Base-by-base conservation (phyloP, 2,888 invertebrate species). In the Xylota sylvarum region DNA sequence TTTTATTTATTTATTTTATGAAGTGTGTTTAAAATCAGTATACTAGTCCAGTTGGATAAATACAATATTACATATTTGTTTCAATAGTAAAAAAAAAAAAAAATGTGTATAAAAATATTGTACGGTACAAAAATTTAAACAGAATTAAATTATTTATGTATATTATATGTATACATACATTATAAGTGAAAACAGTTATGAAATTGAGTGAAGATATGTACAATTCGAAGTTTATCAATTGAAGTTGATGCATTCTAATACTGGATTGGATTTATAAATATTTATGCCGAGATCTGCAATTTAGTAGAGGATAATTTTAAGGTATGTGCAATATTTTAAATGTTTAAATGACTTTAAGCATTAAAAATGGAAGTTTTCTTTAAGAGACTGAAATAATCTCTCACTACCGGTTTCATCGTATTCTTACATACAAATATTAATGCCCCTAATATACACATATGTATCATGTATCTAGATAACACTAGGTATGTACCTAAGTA, bases 161-260 rank as follows among this genome's bases (percentile, higher is more conserved):
- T 30, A 0, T 23, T 23, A 23, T 48, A 6, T 17, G 5, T 10
- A 17, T 46, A 46, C 5, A 23, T 23, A 23, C 3, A 23, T 23
- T n/a, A 48, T 48, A 12, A 48, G 48, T 48, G 48, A 19, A 48
- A 65, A 48, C 37, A 62, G 35, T 27, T 27, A 40, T 69, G 27
- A 69, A 55, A 55, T 50, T 37, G 12, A 55, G 52, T 55, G 48
- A 65, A 65, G 35, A 65, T 67, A 32, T 30, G 23, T 23, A 32
- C 7, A 5, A 35, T 35, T n/a, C 30, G 14, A 30, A 37, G 10
- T 37, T 37, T 37, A 37, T 37, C 7, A 37, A 7, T 27, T 30
- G 4, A 10, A 27, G 4, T 4, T 5, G 43, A 9, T 62, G 14
- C 30, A 37, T 9, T 60, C 6, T 62, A 14, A 62, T 27, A 23